Evolutionary conservation across 2,113 vertebrate genomes (phyloP).

Genomic region (Theristicus caerulescens): DNA sequence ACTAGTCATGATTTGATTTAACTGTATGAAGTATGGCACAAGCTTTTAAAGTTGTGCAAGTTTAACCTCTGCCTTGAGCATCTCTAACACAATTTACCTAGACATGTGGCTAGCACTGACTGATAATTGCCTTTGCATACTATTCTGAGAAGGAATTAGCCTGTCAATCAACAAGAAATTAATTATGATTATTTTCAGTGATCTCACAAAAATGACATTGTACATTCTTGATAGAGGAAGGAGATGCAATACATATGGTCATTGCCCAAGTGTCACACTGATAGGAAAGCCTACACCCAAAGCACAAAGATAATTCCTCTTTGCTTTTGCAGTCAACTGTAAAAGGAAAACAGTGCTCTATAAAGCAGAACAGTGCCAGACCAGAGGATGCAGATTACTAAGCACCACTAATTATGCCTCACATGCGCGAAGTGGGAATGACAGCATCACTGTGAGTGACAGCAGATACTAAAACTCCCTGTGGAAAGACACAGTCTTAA

Average conservation of each 20-base stretch:
- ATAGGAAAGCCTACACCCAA: not conserved
- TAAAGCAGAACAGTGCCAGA: not conserved
- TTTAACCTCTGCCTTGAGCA: not conserved
- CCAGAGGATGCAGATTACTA: not conserved
- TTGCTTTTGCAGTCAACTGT: not conserved
- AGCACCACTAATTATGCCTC: not conserved
- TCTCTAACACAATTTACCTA: not conserved
- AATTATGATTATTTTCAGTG: not conserved
- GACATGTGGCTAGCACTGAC: not conserved
- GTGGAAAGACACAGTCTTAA: not conserved
- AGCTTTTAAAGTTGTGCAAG: not conserved
- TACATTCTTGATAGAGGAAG: not conserved
- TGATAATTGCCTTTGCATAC: not conserved
- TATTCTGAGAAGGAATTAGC: not conserved
- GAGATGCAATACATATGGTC: not conserved
- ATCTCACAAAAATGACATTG: not conserved
- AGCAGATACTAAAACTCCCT: not conserved
- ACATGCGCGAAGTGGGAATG: not conserved
- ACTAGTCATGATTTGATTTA: not conserved
- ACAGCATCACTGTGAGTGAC: not conserved
- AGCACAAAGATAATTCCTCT: not conserved
- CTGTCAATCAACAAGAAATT: not conserved
- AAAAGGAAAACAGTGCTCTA: not conserved
- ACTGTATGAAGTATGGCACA: not conserved
- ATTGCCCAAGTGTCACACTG: not conserved